Evolutionary conservation across 2,113 vertebrate genomes (phyloP).

Genomic region (Otis tarda): DNA sequence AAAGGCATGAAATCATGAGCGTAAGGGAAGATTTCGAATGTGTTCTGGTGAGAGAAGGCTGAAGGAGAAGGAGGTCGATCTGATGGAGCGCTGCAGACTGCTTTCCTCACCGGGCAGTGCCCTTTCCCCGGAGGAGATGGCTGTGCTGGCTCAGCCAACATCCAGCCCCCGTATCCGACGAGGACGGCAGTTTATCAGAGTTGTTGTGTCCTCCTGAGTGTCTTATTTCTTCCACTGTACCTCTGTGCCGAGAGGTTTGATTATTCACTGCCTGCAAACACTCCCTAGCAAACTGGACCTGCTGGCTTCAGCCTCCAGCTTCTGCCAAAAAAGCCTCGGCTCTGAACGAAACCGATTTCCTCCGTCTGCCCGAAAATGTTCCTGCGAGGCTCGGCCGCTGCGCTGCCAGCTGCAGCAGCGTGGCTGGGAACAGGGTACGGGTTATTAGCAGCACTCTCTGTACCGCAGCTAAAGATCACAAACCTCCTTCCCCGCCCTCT

Average conservation of each 20-base stretch:
- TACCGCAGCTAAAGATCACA: background rate
- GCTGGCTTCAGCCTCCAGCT: background rate
- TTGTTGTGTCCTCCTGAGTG: background rate
- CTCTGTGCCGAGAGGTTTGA: background rate
- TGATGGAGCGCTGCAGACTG: background rate
- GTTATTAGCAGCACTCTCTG: background rate
- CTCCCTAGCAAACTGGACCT: background rate
- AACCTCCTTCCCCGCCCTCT: background rate
- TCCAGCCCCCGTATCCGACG: background rate
- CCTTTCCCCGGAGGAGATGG: background rate
- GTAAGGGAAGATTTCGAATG: background rate
- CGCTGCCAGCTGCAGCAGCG: background rate
- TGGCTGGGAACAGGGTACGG: background rate
- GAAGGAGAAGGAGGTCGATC: background rate
- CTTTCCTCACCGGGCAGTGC: background rate
- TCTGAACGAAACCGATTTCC: fast-evolving
- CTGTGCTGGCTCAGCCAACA: background rate
- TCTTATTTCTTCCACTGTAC: background rate
- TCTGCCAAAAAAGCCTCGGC: background rate
- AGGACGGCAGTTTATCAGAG: background rate
- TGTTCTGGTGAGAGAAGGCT: background rate
- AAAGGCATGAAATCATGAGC: conserved; percentile 3
- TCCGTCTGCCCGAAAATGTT: fast-evolving
- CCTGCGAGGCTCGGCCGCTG: background rate
- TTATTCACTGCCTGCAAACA: background rate